Percentiles rank a stretch among this genome's conserved stretches.
Evolutionary conservation across 1,140 invertebrate genomes (phyloP).

Genomic region (Mizuhopecten yessoensis): DNA sequence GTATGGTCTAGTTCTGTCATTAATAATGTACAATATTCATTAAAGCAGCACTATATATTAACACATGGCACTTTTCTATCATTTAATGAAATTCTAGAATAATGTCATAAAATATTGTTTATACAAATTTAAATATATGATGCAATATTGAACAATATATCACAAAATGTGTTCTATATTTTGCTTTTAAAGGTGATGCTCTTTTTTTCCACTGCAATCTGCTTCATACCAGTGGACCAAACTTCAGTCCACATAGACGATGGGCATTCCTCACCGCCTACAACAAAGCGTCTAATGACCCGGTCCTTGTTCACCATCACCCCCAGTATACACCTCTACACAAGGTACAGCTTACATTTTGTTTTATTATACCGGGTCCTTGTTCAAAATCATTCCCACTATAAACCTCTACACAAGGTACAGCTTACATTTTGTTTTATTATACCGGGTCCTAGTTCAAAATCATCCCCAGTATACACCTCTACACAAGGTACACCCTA

Average conservation of each 20-base stretch:
- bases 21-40: no score
- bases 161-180: neutral
- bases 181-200: slow-evolving; percentile 63
- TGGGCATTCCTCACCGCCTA: slow-evolving; percentile 70
- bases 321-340: slow-evolving; percentile 69
- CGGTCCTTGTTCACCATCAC: slow-evolving; percentile 70
- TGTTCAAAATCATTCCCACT: slow-evolving; percentile 70
- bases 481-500: slow-evolving; percentile 57
- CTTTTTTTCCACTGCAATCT: slow-evolving; percentile 74
- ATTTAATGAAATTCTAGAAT: no score
- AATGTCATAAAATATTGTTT: no score
- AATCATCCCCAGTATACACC: slow-evolving; percentile 70
- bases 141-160: no score
- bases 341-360: slow-evolving; percentile 43
- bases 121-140: no score
- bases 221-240: slow-evolving; percentile 68
- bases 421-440: neutral
- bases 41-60: no score
- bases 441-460: slow-evolving; percentile 68
- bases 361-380: neutral
- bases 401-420: slow-evolving; percentile 67
- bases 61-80: no score
- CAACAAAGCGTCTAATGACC: slow-evolving; percentile 69
- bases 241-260: slow-evolving; percentile 68
- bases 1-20: no score